phyloP scores from a whole-genome alignment of 2,113 vertebrate genomes.

The Ranitomeya imitator region DNA sequence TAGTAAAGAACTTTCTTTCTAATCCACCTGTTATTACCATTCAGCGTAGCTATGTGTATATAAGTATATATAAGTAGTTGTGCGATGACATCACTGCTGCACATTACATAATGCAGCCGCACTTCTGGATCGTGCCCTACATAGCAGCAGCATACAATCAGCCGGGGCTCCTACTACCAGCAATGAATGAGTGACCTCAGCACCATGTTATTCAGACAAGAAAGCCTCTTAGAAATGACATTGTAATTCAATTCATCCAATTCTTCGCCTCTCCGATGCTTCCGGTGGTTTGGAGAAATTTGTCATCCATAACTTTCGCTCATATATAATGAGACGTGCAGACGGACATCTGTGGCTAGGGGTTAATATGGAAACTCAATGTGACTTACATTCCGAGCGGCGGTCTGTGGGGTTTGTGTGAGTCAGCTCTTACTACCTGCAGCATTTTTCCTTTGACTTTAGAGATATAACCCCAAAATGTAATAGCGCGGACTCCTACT shows the following conservation, averaged over 20 bases:
- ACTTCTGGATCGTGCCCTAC: background rate
- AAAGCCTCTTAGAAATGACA: constrained; percentile 2
- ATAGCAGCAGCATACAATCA: background rate
- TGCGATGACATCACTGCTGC: background rate
- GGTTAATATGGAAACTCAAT: background rate
- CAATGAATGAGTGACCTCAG: background rate
- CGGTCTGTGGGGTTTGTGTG: background rate
- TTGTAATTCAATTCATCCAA: background rate
- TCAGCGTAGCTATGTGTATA: background rate
- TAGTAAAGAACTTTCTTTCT: background rate
- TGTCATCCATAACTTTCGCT: constrained; percentile 30
- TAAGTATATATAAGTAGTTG: background rate
- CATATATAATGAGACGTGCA: background rate
- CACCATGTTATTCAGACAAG: constrained; percentile 26
- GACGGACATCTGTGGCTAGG: background rate
- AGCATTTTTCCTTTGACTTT: background rate
- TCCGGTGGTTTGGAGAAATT: background rate
- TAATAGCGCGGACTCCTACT: background rate
- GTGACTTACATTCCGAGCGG: background rate
- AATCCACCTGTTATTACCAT: background rate
- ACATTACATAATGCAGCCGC: constrained; percentile 9
- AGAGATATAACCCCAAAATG: background rate
- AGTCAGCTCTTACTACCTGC: constrained; percentile 5
- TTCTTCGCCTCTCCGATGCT: background rate
- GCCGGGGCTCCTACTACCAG: background rate